phyloP scores from a whole-genome alignment of 2,888 invertebrate species.

The Andrena fulva region DNA sequence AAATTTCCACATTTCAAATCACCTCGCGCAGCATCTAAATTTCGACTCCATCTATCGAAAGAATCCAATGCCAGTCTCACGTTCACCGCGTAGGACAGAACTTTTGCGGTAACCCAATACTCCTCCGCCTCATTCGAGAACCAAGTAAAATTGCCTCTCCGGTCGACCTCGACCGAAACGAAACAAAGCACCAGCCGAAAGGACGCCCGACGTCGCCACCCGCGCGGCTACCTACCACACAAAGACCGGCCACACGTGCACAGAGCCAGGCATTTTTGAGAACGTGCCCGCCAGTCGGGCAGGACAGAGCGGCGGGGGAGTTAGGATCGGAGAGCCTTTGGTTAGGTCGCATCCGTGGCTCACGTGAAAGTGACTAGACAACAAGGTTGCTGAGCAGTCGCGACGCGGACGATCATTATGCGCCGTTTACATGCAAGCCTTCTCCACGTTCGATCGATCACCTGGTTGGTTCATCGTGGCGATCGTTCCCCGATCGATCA shows the following conservation, averaged over 20 bases:
- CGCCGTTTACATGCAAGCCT: slow-evolving; percentile 49
- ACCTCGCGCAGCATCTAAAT: background rate
- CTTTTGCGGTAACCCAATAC: slow-evolving; percentile 32
- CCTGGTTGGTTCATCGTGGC: slow-evolving; percentile 46
- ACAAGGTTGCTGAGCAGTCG: slow-evolving; percentile 21
- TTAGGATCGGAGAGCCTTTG: background rate
- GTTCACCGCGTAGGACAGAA: slow-evolving; percentile 3
- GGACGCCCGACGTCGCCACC: slow-evolving; percentile 48
- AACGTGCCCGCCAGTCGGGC: slow-evolving; percentile 20
- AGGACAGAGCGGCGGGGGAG: background rate
- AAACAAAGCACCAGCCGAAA: slow-evolving; percentile 53
- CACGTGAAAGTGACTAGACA: slow-evolving; percentile 58
- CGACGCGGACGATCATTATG: slow-evolving; percentile 38
- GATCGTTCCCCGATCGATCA: slow-evolving; percentile 42
- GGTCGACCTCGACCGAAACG: slow-evolving; percentile 46
- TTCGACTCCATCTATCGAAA: background rate
- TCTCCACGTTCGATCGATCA: slow-evolving; percentile 47
- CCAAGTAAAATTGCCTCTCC: slow-evolving; percentile 23
- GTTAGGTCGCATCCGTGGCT: slow-evolving; percentile 26
- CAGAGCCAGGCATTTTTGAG: slow-evolving; percentile 12
- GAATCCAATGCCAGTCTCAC: slow-evolving; percentile 4
- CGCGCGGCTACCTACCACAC: slow-evolving; percentile 31
- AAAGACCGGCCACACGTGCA: background rate
- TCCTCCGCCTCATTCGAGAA: slow-evolving; percentile 10
- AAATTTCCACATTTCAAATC: no score